These are phyloP conservation scores for Willowsia nigromaculata DNA, from an alignment of 2,888 invertebrate genomes.

Conservation along the genomic window DNA sequence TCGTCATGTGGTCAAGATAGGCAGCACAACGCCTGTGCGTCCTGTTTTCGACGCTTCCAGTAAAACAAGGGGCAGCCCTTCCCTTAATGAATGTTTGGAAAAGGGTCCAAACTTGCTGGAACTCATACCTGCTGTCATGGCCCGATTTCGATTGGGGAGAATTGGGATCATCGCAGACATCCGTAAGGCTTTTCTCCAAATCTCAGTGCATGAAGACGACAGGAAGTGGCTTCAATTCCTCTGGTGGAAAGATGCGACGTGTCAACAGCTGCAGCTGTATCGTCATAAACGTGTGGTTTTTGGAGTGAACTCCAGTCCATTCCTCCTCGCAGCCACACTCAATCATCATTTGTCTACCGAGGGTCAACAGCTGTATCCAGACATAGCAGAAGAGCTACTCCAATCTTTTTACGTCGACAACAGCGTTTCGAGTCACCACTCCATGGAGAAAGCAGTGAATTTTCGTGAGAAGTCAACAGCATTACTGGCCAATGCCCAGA, in stretches of 20 bases:
- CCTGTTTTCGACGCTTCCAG: neutral
- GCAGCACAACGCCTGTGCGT: neutral
- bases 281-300: neutral
- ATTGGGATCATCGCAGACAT: conserved; percentile 78
- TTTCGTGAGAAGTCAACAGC: neutral
- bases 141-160: conserved; percentile 59
- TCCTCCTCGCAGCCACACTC: neutral
- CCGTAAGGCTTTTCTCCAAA: conserved; percentile 79
- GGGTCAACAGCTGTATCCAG: neutral
- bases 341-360: neutral
- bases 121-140: conserved; percentile 66
- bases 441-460: neutral
- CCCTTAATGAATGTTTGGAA: conserved; percentile 77
- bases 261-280: neutral
- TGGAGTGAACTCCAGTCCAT: neutral
- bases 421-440: neutral
- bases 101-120: conserved; percentile 77
- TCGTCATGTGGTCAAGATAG: neutral
- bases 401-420: conserved; percentile 20
- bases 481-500: neutral
- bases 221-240: neutral
- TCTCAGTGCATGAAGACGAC: conserved; percentile 69
- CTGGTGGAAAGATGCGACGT: neutral
- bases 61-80: neutral
- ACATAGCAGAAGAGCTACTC: neutral